phyloP scores from a whole-genome alignment of 2,888 invertebrate genomes.

The Scaptomyza caliginosa region DNA sequence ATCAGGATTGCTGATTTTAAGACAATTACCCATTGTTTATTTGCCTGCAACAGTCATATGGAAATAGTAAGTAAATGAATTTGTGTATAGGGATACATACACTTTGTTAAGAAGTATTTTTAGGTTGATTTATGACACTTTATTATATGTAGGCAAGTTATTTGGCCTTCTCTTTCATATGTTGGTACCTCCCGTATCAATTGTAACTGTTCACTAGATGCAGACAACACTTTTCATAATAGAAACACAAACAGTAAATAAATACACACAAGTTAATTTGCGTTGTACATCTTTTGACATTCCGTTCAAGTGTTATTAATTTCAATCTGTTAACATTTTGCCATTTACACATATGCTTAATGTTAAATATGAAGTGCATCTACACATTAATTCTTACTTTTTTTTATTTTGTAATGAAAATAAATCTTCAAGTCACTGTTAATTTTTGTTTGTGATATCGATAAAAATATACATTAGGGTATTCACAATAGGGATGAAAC shows the following conservation, averaged over 20 bases:
- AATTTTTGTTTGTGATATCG: neutral
- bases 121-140: neutral
- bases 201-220: neutral
- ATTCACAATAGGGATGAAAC: conserved; percentile 4
- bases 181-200: no score
- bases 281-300: neutral
- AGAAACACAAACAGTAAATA: conserved; percentile 15
- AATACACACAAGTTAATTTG: neutral
- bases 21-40: conserved; percentile 88
- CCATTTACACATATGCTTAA: neutral
- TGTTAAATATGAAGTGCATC: neutral
- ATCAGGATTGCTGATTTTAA: conserved; percentile 88
- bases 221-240: neutral
- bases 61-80: neutral
- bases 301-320: neutral
- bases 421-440: conserved; percentile 2
- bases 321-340: neutral
- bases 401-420: neutral
- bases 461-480: neutral
- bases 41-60: neutral
- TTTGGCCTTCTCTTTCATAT: neutral
- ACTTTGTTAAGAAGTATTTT: neutral
- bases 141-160: neutral
- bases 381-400: neutral
- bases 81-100: neutral